Base-by-base conservation (phyloP, 2,797 vertebrate species). In the Psittacula derbiana region DNA sequence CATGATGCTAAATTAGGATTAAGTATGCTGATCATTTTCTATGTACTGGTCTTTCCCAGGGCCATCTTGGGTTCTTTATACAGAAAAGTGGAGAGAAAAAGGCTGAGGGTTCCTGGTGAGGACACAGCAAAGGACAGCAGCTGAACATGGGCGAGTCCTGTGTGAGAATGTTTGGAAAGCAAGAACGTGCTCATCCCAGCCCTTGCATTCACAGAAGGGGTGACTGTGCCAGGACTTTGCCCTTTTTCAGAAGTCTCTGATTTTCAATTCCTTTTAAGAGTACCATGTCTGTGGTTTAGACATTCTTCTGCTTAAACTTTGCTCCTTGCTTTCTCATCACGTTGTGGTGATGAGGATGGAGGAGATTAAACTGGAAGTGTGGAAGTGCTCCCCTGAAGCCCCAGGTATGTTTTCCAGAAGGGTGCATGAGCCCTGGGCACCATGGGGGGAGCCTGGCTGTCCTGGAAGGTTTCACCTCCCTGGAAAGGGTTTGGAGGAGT, bases 401-500 rank as follows among this genome's bases (percentile, higher is more conserved):
- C 66, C 36, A 80, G 28, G 70, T 41, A 47, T 57, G 8, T 81
- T 92, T 80, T 66, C 38, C n/a, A 61, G 44, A 87, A 36, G 43
- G 14, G n/a, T 65, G 11, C 2, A 3, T 66, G 31, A 88, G 36
- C 38, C 46, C 27, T 2, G 4, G 21, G n/a, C 36, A 79, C 8
- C 30, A 47, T 0, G 1, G 43, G 9, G 9, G 0, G 0, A 10
- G 6, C 11, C 31, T 81, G 36, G 6, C 9, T 66, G 30, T 15
- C 16, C 67, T 70, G 16, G 36, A 69, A 40, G 12, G 18, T 81
- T 90, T 73, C 31, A n/a, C 5, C 18, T 87, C 19, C 41, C 38
- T 64, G 38, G 44, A 71, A 87, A 74, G 33, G 18, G 31, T 8
- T n/a, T 19, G 3, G 30, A 76, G 31, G 64, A 87, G 25, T 16